A percentile compares a stretch with the other conserved stretches of the same genome.
phyloP scores from a whole-genome alignment of 35 echinoderm and acorn worm species.

The Holothuria glaberrima region DNA sequence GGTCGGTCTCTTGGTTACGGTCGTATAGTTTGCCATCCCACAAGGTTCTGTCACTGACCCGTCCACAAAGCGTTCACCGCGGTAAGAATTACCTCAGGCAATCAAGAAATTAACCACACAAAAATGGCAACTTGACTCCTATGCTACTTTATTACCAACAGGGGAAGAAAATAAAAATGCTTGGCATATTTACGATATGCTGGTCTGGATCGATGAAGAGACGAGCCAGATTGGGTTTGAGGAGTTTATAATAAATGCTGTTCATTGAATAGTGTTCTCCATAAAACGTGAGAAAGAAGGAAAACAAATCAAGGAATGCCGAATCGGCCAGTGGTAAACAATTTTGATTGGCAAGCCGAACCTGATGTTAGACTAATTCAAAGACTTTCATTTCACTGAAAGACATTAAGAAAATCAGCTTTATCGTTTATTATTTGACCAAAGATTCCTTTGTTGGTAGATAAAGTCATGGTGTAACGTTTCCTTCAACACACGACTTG shows the following conservation, averaged over 20 bases:
- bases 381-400: no score
- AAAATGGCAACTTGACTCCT: slow-evolving; percentile 18
- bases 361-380: no score
- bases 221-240: neutral
- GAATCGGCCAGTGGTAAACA: slow-evolving; percentile 9
- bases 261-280: slow-evolving; percentile 35
- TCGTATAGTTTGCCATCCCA: neutral
- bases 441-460: no score
- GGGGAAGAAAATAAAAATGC: slow-evolving; percentile 41
- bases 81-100: slow-evolving; percentile 7
- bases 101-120: slow-evolving; percentile 12
- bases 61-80: slow-evolving; percentile 21
- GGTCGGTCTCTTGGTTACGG: neutral
- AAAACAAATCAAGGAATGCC: neutral
- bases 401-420: no score
- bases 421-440: no score
- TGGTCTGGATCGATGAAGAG: slow-evolving; percentile 10
- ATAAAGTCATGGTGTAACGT: no score
- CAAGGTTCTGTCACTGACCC: neutral
- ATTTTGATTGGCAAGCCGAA: neutral
- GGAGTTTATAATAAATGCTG: slow-evolving; percentile 25
- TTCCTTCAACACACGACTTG: no score
- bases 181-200: slow-evolving; percentile 32
- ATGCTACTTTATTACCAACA: neutral
- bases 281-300: neutral